Evolutionary conservation across 1,140 invertebrate species (phyloP).

Genomic region (Pentalonia nigronervosa): DNA sequence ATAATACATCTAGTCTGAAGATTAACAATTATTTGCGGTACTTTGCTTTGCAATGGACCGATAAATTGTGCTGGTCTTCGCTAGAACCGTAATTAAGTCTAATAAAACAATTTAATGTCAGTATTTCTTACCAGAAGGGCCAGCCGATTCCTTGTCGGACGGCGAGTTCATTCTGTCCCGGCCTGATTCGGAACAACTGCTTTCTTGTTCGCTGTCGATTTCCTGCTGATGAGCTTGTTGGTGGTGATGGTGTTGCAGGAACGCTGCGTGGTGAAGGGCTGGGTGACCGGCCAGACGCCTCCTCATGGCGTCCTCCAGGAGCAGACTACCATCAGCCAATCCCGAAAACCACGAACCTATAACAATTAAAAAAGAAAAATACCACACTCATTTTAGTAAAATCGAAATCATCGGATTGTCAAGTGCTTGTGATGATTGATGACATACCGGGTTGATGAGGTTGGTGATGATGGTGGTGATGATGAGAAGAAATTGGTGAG

Average conservation of each 20-base stretch:
- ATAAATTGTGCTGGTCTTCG: background rate
- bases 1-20: background rate
- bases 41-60: background rate
- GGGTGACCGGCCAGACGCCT: conserved; percentile 60
- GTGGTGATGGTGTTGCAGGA: conserved; percentile 59
- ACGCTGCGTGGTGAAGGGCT: conserved; percentile 58
- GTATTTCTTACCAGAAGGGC: conserved; percentile 61
- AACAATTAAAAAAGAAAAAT: conserved; percentile 6
- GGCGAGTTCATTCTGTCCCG: conserved; percentile 60
- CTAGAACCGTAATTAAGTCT: background rate
- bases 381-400: background rate
- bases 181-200: conserved; percentile 64
- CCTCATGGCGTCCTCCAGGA: conserved; percentile 64
- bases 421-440: background rate
- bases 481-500: conserved; percentile 69
- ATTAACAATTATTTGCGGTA: background rate
- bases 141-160: conserved; percentile 59
- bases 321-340: conserved; percentile 62
- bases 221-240: conserved; percentile 54
- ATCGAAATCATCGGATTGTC: background rate
- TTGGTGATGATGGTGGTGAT: conserved; percentile 62
- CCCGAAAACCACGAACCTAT: conserved; percentile 44
- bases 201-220: conserved; percentile 62
- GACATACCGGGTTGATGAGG: conserved; percentile 61
- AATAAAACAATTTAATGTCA: background rate